These are phyloP conservation scores for Lethenteron reissneri DNA, from an alignment of 2,113 vertebrate genomes.

Conservation along the genomic window DNA sequence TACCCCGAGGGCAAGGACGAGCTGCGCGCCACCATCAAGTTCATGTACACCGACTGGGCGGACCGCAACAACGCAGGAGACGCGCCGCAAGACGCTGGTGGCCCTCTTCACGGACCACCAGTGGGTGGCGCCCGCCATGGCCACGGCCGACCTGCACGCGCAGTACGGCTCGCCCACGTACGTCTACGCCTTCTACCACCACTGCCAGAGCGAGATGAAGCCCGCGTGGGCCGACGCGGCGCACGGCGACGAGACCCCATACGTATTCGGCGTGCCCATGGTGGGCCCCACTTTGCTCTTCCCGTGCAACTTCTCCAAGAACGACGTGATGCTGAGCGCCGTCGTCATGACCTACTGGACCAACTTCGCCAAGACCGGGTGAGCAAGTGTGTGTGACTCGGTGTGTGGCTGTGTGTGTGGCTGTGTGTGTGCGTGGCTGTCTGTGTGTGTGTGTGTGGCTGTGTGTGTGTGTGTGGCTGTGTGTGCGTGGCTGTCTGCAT, in stretches of 20 bases:
- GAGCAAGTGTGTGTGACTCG: constrained; percentile 19
- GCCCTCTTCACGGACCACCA: constrained; percentile 96
- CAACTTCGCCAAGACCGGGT: constrained; percentile 99
- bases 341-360: constrained; percentile 99
- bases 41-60: constrained; percentile 99
- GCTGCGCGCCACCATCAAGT: constrained; percentile 87
- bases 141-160: constrained; percentile 81
- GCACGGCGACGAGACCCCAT: constrained; percentile 91
- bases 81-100: constrained; percentile 78
- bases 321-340: constrained; percentile 88
- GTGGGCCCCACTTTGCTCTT: constrained; percentile 90
- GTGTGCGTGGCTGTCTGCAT: too few relatives aligned
- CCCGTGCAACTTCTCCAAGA: constrained; percentile 97
- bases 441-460: too few relatives aligned
- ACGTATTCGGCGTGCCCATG: constrained; percentile 91
- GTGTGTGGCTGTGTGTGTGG: too few relatives aligned
- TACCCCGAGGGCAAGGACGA: constrained; percentile 96
- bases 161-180: constrained; percentile 91
- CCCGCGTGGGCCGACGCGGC: constrained; percentile 89
- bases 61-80: constrained; percentile 91
- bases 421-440: too few relatives aligned
- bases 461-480: too few relatives aligned
- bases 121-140: constrained; percentile 91
- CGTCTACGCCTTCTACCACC: constrained; percentile 97
- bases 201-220: constrained; percentile 99